phyloP scores from a whole-genome alignment of 23 tunicate genomes.

The Styela plicata region DNA sequence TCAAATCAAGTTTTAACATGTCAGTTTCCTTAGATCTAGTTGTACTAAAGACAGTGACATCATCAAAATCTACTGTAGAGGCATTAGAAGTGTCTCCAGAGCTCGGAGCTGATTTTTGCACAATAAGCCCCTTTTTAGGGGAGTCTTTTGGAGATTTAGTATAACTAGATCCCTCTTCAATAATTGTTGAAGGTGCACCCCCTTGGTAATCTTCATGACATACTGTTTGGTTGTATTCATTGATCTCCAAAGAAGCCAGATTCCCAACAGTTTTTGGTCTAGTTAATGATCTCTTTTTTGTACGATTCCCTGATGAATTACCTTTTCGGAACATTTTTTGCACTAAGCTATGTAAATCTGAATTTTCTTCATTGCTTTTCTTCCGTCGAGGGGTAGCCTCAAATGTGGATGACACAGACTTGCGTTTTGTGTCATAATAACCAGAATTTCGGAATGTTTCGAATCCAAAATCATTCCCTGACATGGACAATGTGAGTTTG shows the following conservation, averaged over 20 bases:
- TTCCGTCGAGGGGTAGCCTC: background rate
- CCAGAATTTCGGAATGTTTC: background rate
- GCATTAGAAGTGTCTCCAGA: background rate
- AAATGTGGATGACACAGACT: background rate
- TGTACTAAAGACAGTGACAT: background rate
- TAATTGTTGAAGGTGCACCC: background rate
- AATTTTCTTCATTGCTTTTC: background rate
- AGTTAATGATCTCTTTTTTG: background rate
- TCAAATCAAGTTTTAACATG: background rate
- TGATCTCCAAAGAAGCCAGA: background rate
- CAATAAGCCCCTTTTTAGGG: background rate
- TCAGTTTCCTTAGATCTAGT: background rate
- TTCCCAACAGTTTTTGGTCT: background rate
- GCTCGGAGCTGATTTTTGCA: background rate
- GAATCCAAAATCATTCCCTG: background rate
- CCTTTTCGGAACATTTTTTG: background rate
- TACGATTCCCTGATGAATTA: background rate
- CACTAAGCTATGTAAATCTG: background rate
- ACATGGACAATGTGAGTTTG: constrained; percentile 15
- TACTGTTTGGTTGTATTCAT: background rate
- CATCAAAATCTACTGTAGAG: background rate
- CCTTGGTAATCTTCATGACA: background rate
- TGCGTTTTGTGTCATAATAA: background rate
- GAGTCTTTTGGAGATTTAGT: background rate
- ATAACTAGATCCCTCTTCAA: background rate